phyloP scores from a whole-genome alignment of 2,113 vertebrate species.

The Glaucomys volans region DNA sequence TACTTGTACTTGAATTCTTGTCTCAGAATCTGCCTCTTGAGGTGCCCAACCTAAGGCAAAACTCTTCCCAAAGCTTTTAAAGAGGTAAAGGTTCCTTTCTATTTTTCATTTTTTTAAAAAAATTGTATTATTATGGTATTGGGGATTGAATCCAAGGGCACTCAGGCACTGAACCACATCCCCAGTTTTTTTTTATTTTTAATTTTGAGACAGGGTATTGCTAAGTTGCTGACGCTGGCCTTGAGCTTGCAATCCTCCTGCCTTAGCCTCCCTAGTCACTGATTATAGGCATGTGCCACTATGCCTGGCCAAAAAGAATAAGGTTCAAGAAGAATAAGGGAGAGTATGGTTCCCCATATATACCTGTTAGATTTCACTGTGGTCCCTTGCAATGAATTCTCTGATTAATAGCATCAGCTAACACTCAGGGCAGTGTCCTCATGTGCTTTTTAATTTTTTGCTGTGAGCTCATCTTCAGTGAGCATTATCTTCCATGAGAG shows the following conservation, averaged over 20 bases:
- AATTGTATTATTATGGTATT: neutral
- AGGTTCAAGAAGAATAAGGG: neutral
- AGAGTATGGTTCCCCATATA: neutral
- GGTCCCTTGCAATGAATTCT: neutral
- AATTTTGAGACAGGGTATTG: neutral
- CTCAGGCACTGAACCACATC: neutral
- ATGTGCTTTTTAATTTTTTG: constrained; percentile 5
- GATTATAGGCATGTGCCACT: neutral
- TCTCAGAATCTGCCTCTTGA: constrained; percentile 27
- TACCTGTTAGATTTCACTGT: constrained; percentile 13
- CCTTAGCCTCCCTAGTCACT: neutral
- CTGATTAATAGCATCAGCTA: neutral
- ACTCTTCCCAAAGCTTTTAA: constrained; percentile 45
- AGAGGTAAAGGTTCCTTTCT: neutral
- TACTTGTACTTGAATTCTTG: neutral
- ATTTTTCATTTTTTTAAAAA: neutral
- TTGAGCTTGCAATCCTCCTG: neutral
- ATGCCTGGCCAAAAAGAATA: neutral
- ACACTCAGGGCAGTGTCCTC: neutral
- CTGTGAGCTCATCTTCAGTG: constrained; percentile 47
- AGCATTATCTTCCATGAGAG: constrained; percentile 17
- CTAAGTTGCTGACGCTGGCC: neutral
- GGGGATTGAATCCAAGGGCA: neutral
- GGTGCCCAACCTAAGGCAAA: neutral
- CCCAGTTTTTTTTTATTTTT: neutral